These are phyloP conservation scores for Malacosoma neustria DNA, from an alignment of 2,888 invertebrate species.

Conservation along the genomic window DNA sequence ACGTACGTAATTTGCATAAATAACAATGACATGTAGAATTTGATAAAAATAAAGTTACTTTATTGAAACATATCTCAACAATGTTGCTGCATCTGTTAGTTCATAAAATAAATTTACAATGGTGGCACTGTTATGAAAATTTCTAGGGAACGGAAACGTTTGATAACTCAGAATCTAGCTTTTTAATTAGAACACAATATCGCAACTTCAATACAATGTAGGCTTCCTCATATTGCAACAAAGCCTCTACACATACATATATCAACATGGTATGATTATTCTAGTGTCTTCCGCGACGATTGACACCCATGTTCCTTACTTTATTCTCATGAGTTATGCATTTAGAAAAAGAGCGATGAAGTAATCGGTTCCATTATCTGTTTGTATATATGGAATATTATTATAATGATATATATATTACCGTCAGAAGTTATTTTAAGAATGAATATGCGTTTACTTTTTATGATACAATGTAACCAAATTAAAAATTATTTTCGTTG, in stretches of 20 bases:
- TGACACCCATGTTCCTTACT: background rate
- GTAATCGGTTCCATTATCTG: background rate
- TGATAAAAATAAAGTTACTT: too few relatives aligned
- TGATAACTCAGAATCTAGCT: background rate
- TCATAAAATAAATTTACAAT: background rate
- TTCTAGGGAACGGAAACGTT: background rate
- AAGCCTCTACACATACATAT: background rate
- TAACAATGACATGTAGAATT: too few relatives aligned
- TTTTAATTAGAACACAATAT: slow-evolving; percentile 3
- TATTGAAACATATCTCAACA: too few relatives aligned
- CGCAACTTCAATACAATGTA: background rate
- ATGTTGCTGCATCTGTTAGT: too few relatives aligned
- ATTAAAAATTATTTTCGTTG: too few relatives aligned
- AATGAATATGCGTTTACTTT: too few relatives aligned
- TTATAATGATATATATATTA: too few relatives aligned
- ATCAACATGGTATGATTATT: background rate
- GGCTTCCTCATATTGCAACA: background rate
- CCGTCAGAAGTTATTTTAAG: too few relatives aligned
- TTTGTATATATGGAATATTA: background rate
- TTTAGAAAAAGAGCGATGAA: background rate
- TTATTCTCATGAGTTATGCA: background rate
- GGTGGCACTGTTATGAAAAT: background rate
- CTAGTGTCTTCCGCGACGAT: background rate
- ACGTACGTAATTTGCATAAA: too few relatives aligned
- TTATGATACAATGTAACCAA: too few relatives aligned